Conservation (phyloP, 2,797 vertebrate genomes). For the Thripadectes ignobilis region DNA sequence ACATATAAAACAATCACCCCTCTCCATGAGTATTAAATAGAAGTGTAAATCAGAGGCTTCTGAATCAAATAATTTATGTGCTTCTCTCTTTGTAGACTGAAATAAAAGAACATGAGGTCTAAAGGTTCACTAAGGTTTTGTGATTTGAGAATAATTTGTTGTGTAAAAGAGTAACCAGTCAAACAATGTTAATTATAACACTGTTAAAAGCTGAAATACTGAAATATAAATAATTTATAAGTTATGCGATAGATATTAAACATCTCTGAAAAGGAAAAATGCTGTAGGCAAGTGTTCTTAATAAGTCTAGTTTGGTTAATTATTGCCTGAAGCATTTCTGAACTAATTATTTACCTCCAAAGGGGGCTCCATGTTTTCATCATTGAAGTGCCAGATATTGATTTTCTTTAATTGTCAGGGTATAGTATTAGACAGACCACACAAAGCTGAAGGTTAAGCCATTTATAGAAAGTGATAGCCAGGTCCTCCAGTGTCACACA, state of each 20-base stretch:
- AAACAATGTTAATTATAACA: conserved; percentile 55
- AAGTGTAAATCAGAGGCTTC: neutral
- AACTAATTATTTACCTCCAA: conserved; percentile 59
- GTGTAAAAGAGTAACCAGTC: neutral
- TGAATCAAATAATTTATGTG: neutral
- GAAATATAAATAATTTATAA: conserved; percentile 61
- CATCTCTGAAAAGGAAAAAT: conserved; percentile 53
- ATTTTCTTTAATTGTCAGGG: conserved; percentile 56
- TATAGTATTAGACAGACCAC: conserved; percentile 13
- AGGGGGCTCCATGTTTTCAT: conserved; percentile 19
- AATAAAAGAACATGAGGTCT: neutral
- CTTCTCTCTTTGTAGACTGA: neutral
- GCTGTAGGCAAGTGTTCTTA: conserved; percentile 53
- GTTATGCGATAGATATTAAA: conserved; percentile 51
- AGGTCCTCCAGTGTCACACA: conserved; percentile 9
- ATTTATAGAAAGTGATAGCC: conserved; percentile 25
- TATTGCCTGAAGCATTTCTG: conserved; percentile 50
- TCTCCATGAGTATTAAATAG: neutral
- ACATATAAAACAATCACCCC: neutral
- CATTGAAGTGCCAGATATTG: conserved; percentile 44
- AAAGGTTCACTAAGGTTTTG: neutral
- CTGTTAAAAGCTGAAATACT: conserved; percentile 25
- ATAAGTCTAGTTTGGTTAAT: conserved; percentile 64
- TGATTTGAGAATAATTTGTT: conserved; percentile 31
- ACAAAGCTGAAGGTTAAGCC: conserved; percentile 62